phyloP scores from a whole-genome alignment of 1,140 invertebrate species.

The Aricia agestis region DNA sequence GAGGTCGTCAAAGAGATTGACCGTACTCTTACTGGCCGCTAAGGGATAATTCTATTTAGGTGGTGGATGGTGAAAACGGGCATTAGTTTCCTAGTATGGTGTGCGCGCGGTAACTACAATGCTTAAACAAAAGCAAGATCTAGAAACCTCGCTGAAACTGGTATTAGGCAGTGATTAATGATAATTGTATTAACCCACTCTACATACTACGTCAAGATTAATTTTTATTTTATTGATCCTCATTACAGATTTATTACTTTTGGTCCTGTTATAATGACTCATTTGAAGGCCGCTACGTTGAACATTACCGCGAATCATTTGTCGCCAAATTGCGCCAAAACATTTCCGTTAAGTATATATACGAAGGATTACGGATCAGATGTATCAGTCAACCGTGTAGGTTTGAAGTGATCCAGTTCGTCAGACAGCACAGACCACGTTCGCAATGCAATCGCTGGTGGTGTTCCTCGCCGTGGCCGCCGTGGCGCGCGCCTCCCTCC shows the following conservation, averaged over 20 bases:
- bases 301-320: neutral
- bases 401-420: slow-evolving; percentile 57
- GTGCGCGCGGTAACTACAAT: too few species aligned
- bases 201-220: neutral
- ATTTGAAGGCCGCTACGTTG: neutral
- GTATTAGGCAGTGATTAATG: neutral
- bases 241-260: slow-evolving; percentile 1
- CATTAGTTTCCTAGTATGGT: too few species aligned
- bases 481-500: slow-evolving; percentile 37
- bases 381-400: slow-evolving; percentile 56
- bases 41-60: too few species aligned
- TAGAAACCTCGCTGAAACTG: neutral
- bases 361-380: slow-evolving; percentile 18
- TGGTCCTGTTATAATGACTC: neutral
- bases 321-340: slow-evolving; percentile 14
- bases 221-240: neutral
- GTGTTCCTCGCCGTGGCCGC: slow-evolving; percentile 8
- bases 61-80: too few species aligned
- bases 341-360: slow-evolving; percentile 25
- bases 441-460: slow-evolving; percentile 43
- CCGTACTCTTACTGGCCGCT: too few species aligned
- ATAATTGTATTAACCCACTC: neutral
- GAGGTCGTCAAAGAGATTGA: too few species aligned
- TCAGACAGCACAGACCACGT: slow-evolving; percentile 57
- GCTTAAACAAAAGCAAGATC: neutral